phyloP scores from a whole-genome alignment of 2,888 invertebrate species.

The Drosophila tanythrix region DNA sequence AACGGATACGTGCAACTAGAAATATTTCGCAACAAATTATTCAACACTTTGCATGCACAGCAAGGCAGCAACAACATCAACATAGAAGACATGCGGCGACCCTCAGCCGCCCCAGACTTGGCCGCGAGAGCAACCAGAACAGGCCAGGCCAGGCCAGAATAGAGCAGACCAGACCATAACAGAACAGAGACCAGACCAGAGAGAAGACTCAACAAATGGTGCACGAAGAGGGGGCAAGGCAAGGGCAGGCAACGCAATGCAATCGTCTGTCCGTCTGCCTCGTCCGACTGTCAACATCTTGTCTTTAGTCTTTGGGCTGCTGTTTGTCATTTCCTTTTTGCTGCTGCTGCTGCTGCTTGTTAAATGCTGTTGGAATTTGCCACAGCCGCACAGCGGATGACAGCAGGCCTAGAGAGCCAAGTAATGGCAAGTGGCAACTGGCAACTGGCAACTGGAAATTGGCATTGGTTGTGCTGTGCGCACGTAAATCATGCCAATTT shows the following conservation, averaged over 20 bases:
- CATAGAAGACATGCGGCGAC: slow-evolving; percentile 58
- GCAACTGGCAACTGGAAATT: slow-evolving; percentile 18
- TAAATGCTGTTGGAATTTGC: slow-evolving; percentile 70
- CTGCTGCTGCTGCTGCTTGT: slow-evolving; percentile 53
- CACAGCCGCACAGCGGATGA: slow-evolving; percentile 50
- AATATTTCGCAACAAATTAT: slow-evolving; percentile 83
- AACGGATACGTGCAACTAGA: slow-evolving; percentile 70
- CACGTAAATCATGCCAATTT: slow-evolving; percentile 79
- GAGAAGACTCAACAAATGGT: neutral
- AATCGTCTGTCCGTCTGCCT: neutral
- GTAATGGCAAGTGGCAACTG: slow-evolving; percentile 18
- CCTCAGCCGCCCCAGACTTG: slow-evolving; percentile 55
- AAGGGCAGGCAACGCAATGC: slow-evolving; percentile 7
- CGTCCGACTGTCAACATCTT: slow-evolving; percentile 66
- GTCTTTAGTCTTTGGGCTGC: slow-evolving; percentile 63
- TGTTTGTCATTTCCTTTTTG: slow-evolving; percentile 73
- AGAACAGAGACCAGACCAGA: neutral
- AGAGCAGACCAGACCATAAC: slow-evolving; percentile 1
- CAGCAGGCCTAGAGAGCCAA: slow-evolving; percentile 13
- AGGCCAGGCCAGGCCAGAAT: slow-evolving; percentile 1
- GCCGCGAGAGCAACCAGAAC: slow-evolving; percentile 17
- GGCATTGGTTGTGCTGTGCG: slow-evolving; percentile 22
- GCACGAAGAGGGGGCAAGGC: neutral
- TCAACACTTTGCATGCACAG: slow-evolving; percentile 82
- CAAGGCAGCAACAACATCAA: slow-evolving; percentile 27